These are phyloP conservation scores for Ambastaia sidthimunki DNA, from an alignment of 2,797 vertebrate species.

Conservation along the genomic window DNA sequence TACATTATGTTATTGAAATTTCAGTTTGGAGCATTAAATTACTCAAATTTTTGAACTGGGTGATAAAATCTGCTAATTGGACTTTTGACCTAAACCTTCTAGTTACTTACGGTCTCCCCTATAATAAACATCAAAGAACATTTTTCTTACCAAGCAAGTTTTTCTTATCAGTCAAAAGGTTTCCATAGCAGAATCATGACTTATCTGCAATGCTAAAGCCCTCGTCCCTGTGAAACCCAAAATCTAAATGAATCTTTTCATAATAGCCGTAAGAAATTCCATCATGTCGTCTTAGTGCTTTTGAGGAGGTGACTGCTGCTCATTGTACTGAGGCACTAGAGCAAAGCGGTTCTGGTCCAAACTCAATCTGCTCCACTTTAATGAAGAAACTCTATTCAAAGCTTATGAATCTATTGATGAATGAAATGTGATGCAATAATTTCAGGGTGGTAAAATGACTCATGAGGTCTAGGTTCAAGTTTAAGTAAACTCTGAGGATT, in stretches of 20 bases:
- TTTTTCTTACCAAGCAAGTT: not conserved
- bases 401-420: constrained; percentile 47
- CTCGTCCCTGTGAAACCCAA: constrained; percentile 2
- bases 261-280: constrained; percentile 38
- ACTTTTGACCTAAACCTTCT: not conserved
- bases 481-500: not conserved
- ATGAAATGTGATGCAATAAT: constrained; percentile 52
- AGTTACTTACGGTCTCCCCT: not conserved
- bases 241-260: constrained; percentile 44
- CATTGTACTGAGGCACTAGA: constrained; percentile 42
- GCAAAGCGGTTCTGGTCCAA: constrained; percentile 43
- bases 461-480: constrained; percentile 16
- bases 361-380: constrained; percentile 47
- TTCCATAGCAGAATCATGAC: not conserved
- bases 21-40: too few relatives aligned
- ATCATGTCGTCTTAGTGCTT: constrained; percentile 18
- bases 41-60: not conserved
- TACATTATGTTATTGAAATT: too few relatives aligned
- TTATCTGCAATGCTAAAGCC: constrained; percentile 24
- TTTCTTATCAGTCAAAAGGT: not conserved
- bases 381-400: constrained; percentile 51
- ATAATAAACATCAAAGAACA: not conserved
- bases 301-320: constrained; percentile 33
- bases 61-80: not conserved
- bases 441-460: constrained; percentile 29